A percentile compares a stretch with the other conserved stretches of the same genome.
Evolutionary conservation across 2,113 vertebrate species (phyloP).

Genomic region (Boulengeromyrus knoepffleri): DNA sequence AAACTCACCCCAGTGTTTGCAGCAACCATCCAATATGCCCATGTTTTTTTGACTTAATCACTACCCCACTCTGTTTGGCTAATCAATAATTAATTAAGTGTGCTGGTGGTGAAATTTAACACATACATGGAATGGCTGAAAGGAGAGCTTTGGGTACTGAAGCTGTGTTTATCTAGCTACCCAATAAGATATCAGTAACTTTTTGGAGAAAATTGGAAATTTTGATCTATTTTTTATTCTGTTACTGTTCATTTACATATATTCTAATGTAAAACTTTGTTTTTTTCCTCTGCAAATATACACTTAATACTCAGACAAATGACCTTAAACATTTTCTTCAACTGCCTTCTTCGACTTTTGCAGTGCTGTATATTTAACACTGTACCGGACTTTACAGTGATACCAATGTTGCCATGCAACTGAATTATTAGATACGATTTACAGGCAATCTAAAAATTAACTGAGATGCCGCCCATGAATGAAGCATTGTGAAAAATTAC

Average conservation of each 20-base stretch:
- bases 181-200: neutral
- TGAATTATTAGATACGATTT: neutral
- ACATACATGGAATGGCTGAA: neutral
- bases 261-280: neutral
- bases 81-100: neutral
- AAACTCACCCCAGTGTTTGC: neutral
- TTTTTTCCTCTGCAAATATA: neutral
- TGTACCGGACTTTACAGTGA: neutral
- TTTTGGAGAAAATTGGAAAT: neutral
- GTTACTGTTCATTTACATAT: neutral
- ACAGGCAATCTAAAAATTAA: neutral
- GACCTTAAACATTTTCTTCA: neutral
- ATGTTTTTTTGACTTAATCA: neutral
- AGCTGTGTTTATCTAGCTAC: neutral
- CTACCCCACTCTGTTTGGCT: neutral
- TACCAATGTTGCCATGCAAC: neutral
- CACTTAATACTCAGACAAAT: neutral
- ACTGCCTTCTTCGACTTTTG: neutral
- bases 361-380: neutral
- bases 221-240: neutral
- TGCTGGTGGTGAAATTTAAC: neutral
- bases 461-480: neutral
- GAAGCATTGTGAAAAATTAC: neutral
- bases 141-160: neutral
- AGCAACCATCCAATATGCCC: neutral